Conservation (phyloP, 2,113 vertebrate genomes). For the Toxotes jaculatrix region DNA sequence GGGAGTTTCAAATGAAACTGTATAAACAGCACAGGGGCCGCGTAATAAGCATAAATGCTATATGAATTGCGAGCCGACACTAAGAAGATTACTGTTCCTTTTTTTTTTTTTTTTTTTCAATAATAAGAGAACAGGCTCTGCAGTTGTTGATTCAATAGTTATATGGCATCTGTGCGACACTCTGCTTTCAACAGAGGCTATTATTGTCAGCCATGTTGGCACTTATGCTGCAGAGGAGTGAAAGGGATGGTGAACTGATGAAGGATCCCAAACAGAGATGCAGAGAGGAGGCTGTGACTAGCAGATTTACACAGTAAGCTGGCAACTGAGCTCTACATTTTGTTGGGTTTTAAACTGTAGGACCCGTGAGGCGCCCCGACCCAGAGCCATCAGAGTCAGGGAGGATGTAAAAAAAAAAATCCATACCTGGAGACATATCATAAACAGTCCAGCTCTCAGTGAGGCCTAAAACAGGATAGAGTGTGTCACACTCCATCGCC, state of each 20-base stretch:
- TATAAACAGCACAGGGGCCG: constrained; percentile 17
- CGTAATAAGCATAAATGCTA: constrained; percentile 40
- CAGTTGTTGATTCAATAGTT: constrained; percentile 31
- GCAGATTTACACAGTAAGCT: constrained; percentile 54
- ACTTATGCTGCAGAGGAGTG: constrained; percentile 17
- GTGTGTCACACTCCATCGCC: constrained; percentile 33
- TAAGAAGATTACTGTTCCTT: constrained; percentile 49
- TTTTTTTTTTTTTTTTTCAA: constrained; percentile 8
- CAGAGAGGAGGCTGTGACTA: constrained; percentile 12
- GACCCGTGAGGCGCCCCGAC: constrained; percentile 1
- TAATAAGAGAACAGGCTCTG: constrained; percentile 35
- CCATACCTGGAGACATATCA: constrained; percentile 59
- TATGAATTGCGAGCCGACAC: constrained; percentile 31
- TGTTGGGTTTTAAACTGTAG: constrained; percentile 51
- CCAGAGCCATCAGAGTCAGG: constrained; percentile 46
- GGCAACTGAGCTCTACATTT: constrained; percentile 55
- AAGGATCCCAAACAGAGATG: constrained; percentile 13
- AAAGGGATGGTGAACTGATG: background rate
- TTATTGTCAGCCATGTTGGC: constrained; percentile 35
- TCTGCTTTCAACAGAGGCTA: constrained; percentile 15
- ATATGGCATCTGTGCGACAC: constrained; percentile 9
- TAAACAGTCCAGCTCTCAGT: constrained; percentile 41
- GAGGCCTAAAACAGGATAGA: constrained; percentile 34
- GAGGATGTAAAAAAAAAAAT: constrained; percentile 67
- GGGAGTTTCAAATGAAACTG: constrained; percentile 52